Percentiles rank a stretch among this genome's conserved stretches.
phyloP scores from a whole-genome alignment of 1,140 invertebrate species.

The Rhagoletis pomonella region DNA sequence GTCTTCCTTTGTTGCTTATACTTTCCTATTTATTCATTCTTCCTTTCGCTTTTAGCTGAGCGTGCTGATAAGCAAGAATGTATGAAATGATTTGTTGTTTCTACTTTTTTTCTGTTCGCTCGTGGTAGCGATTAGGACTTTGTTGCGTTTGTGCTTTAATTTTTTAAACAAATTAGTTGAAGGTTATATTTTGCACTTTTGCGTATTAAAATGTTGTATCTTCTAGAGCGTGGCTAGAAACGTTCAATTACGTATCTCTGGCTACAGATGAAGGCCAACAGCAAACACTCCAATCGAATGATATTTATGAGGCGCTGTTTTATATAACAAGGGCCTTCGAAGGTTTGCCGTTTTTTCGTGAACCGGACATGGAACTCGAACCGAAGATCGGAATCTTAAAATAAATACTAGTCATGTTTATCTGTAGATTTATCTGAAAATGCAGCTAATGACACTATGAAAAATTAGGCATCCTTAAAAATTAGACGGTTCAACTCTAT shows the following conservation, averaged over 20 bases:
- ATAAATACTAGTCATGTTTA: too few species aligned
- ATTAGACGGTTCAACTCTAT: too few species aligned
- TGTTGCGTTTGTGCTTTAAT: neutral
- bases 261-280: too few species aligned
- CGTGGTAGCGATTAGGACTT: neutral
- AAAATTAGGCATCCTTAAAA: too few species aligned
- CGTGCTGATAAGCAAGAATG: neutral
- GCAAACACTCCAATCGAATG: too few species aligned
- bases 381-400: too few species aligned
- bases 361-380: too few species aligned
- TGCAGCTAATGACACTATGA: too few species aligned
- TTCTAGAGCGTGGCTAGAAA: neutral
- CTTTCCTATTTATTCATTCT: conserved; percentile 12
- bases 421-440: too few species aligned
- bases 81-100: neutral
- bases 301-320: too few species aligned
- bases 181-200: neutral
- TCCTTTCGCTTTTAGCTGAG: conserved; percentile 37
- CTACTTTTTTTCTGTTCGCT: neutral
- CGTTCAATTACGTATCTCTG: neutral
- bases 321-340: too few species aligned
- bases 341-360: too few species aligned
- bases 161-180: neutral
- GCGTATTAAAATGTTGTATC: neutral
- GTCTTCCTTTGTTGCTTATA: neutral